Conservation (phyloP, 2,888 invertebrate genomes). For the Eutolmus rufibarbis region DNA sequence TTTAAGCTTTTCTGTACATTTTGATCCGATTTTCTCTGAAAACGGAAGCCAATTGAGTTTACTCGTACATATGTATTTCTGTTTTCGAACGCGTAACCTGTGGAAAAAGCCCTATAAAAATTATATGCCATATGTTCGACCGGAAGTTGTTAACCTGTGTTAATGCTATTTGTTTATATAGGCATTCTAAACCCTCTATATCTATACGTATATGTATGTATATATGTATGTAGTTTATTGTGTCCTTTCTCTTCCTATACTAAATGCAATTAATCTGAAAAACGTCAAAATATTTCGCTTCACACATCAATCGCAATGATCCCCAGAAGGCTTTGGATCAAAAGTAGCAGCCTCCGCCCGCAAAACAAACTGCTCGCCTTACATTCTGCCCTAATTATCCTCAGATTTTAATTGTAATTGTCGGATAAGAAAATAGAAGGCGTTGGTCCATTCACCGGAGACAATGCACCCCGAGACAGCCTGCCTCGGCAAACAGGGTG, state of each 20-base stretch:
- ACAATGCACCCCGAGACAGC: neutral
- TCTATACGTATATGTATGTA: no score
- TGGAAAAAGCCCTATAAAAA: no score
- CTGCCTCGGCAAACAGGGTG: neutral
- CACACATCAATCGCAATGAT: neutral
- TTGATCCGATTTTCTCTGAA: no score
- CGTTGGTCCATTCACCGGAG: conserved; percentile 11
- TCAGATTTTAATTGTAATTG: conserved; percentile 9
- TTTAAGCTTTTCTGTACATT: no score
- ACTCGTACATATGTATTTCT: no score
- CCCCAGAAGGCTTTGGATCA: neutral
- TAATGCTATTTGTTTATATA: no score
- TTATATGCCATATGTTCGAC: no score
- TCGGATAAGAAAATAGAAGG: conserved; percentile 5
- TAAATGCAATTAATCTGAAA: neutral
- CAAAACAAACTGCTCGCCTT: neutral
- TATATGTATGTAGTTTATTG: neutral
- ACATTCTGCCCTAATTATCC: neutral
- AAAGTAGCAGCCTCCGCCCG: neutral
- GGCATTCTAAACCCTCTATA: neutral
- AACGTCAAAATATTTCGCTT: neutral
- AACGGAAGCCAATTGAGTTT: no score
- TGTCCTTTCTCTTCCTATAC: neutral
- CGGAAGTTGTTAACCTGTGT: no score
- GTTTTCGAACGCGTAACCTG: no score